These are phyloP conservation scores for Gasterosteus nipponicus DNA, from an alignment of 2,113 vertebrate species.

Conservation along the genomic window DNA sequence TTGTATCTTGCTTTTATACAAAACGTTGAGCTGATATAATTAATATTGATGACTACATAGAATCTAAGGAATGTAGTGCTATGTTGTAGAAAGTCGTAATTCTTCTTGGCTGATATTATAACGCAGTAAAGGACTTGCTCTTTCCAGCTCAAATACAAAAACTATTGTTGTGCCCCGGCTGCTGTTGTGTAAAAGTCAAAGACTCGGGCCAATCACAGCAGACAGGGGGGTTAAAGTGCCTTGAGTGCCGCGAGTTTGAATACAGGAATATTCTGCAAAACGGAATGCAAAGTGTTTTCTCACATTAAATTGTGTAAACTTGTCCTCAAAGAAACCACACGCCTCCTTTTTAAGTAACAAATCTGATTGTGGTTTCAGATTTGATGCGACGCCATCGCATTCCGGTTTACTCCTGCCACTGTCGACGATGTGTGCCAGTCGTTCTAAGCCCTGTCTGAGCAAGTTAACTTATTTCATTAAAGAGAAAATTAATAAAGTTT, in stretches of 20 bases:
- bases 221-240: background rate
- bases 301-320: background rate
- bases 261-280: background rate
- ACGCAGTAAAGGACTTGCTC: no score
- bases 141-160: no score
- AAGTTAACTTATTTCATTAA: conserved; percentile 63
- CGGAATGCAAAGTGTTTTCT: background rate
- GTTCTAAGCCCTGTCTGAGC: conserved; percentile 56
- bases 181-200: background rate
- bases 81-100: background rate
- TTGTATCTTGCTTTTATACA: background rate
- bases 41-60: no score
- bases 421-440: conserved; percentile 32
- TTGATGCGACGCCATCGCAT: conserved; percentile 1
- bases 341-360: background rate
- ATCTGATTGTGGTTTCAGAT: conserved; percentile 4
- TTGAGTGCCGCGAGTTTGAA: background rate
- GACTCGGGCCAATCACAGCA: background rate
- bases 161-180: no score
- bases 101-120: background rate
- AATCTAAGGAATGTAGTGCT: no score
- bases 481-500: conserved; percentile 47
- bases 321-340: background rate
- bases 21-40: background rate
- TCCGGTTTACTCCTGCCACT: conserved; percentile 25